Evolutionary conservation across 2,113 vertebrate genomes (phyloP).

Genomic region (Corythornis vintsioides): DNA sequence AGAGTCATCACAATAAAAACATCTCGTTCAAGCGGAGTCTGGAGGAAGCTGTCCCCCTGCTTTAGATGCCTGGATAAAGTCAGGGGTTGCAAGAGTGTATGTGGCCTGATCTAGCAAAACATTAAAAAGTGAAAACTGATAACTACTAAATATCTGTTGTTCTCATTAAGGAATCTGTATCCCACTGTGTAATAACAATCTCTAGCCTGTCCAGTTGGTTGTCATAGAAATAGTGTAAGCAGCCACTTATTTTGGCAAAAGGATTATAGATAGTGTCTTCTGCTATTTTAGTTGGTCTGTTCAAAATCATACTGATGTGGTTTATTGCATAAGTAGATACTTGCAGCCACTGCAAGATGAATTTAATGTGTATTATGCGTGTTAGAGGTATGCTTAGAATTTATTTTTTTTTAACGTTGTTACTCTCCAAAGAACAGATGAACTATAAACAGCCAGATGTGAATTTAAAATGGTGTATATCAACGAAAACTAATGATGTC

Average conservation of each 20-base stretch:
- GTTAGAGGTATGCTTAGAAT: not conserved
- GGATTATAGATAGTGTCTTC: slow-evolving; percentile 28
- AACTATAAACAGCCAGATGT: not conserved
- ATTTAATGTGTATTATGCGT: not conserved
- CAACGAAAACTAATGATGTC: not conserved
- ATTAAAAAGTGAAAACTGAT: not conserved
- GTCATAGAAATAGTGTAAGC: slow-evolving; percentile 55
- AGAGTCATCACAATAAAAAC: slow-evolving; percentile 16
- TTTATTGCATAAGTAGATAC: not conserved
- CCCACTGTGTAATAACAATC: slow-evolving; percentile 21
- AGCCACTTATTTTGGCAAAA: slow-evolving; percentile 43
- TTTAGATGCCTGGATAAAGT: not conserved
- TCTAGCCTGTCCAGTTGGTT: slow-evolving; percentile 20
- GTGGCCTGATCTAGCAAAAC: not conserved
- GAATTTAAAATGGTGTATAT: not conserved
- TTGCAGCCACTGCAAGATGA: not conserved
- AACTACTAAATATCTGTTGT: not conserved
- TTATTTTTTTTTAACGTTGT: not conserved
- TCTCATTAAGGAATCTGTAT: slow-evolving; percentile 32
- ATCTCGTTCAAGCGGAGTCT: not conserved
- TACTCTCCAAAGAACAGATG: not conserved
- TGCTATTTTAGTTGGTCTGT: slow-evolving; percentile 30
- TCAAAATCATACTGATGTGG: not conserved
- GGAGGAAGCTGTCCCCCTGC: not conserved
- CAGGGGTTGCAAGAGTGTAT: not conserved